Evolutionary conservation across 2,888 invertebrate genomes (phyloP), one percentile per base, ranked within the genome.

Genomic region (Chironomus tentans): DNA sequence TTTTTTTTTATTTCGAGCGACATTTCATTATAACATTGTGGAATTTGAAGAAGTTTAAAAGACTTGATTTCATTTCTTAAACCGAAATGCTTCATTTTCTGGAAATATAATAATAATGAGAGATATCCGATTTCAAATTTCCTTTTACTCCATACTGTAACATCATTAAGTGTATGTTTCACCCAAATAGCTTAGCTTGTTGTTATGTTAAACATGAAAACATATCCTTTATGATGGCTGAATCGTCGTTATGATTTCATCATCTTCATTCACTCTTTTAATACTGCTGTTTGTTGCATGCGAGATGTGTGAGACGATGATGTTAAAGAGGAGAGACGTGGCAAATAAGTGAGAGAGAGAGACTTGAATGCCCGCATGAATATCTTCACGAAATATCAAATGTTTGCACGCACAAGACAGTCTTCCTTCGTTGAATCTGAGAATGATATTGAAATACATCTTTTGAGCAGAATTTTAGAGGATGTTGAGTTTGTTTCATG

Each of bases 281-380:
- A 10, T 38, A 38, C 1, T 38, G 10, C 38, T 38, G 38, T 10
- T 38, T 38, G 38, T 10, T 38, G 38, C 38, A 38, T 38, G 38
- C 38, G 10, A 38, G 38, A 38, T 38, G 38, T 38, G 38, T 38
- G 38, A 38, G 2, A 38, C 38, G 10, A 22, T 47, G 18, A 18
- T 65, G 22, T 65, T 65, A 56, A 61, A 28, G 21, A 22, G 21
- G 38, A 15, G 56, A n/a, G 24, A 22, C 38, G 10, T 38, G 2
- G 38, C 38, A 24, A 12, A 61, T n/a, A n/a, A n/a, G n/a, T n/a
- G n/a, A 62, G 21, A 74, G 48, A 74, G 48, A 73, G 56, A 74
- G 74, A 74, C 65, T 74, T 74, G 38, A 74, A 74, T 74, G 74
- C 74, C 74, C 68, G 74, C 74, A 71, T 46, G 69, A 69, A 69